Evolutionary conservation across 2,888 invertebrate genomes (phyloP).

Genomic region (Endomychus coccineus): DNA sequence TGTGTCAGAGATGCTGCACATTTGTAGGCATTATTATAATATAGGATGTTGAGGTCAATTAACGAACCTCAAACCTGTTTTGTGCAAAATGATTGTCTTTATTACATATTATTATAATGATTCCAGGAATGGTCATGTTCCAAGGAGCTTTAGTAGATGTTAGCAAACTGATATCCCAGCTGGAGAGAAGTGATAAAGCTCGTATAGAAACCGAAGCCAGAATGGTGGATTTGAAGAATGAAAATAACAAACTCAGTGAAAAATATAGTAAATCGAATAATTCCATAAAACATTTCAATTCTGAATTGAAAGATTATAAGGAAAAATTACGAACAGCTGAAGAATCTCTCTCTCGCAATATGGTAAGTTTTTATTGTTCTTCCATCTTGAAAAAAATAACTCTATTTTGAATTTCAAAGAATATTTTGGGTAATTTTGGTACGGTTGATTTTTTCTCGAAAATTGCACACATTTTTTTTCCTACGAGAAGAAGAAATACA

Average conservation of each 20-base stretch:
- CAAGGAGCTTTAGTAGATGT: constrained; percentile 76
- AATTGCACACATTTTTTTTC: constrained; percentile 6
- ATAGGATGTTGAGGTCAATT: no score
- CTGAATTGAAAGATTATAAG: constrained; percentile 55
- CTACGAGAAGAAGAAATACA: constrained; percentile 3
- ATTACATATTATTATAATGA: no score
- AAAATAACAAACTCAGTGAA: constrained; percentile 51
- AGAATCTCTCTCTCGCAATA: constrained; percentile 49
- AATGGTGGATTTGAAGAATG: constrained; percentile 54
- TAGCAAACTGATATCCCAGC: constrained; percentile 67
- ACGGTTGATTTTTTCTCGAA: constrained; percentile 5
- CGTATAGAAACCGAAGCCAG: constrained; percentile 66
- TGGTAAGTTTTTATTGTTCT: no score
- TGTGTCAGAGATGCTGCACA: no score
- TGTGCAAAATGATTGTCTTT: no score
- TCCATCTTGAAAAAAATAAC: no score
- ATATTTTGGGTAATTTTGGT: no score
- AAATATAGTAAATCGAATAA: constrained; percentile 50
- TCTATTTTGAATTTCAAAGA: no score
- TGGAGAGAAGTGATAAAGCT: constrained; percentile 67
- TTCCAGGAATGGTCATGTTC: constrained; percentile 62
- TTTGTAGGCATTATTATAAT: no score
- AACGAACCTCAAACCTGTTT: no score
- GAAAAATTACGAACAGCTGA: constrained; percentile 53
- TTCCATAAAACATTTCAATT: constrained; percentile 52